These are phyloP conservation scores for Ridgeia piscesae DNA, from an alignment of 1,140 invertebrate species.

Conservation along the genomic window DNA sequence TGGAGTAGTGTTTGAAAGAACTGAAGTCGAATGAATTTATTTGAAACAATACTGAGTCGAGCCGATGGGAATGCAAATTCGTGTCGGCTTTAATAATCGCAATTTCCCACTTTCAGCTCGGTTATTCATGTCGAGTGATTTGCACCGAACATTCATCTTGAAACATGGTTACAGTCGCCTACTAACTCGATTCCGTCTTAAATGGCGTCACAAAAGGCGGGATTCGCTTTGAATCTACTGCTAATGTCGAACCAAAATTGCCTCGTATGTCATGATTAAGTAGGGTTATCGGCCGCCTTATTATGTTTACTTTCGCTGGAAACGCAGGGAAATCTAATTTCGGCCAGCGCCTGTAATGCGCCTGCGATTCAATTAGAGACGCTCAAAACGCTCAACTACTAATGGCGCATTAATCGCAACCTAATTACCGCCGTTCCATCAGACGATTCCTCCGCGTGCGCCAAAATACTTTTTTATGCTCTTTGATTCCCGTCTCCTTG, in stretches of 20 bases:
- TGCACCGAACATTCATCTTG: not conserved
- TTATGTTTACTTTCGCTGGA: not conserved
- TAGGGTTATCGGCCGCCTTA: constrained; percentile 3
- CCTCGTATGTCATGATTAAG: constrained; percentile 1
- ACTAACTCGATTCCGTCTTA: not conserved
- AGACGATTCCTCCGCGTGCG: not conserved
- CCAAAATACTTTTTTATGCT: constrained; percentile 1
- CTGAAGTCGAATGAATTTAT: not conserved
- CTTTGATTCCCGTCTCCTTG: not conserved
- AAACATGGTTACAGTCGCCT: not conserved
- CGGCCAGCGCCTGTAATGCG: not conserved
- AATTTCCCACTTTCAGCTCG: not conserved
- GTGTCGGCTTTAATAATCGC: not conserved
- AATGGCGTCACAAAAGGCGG: constrained; percentile 3
- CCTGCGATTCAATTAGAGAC: not conserved
- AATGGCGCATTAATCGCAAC: constrained; percentile 4
- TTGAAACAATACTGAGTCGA: not conserved
- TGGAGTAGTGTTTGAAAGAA: too few relatives aligned
- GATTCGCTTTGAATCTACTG: constrained; percentile 5
- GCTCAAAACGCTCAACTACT: not conserved
- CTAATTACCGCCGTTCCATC: not conserved
- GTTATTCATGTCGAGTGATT: not conserved
- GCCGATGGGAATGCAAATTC: not conserved
- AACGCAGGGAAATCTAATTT: not conserved
- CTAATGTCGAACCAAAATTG: not conserved